phyloP scores from a whole-genome alignment of 2,888 invertebrate species.

The Nomada flava region DNA sequence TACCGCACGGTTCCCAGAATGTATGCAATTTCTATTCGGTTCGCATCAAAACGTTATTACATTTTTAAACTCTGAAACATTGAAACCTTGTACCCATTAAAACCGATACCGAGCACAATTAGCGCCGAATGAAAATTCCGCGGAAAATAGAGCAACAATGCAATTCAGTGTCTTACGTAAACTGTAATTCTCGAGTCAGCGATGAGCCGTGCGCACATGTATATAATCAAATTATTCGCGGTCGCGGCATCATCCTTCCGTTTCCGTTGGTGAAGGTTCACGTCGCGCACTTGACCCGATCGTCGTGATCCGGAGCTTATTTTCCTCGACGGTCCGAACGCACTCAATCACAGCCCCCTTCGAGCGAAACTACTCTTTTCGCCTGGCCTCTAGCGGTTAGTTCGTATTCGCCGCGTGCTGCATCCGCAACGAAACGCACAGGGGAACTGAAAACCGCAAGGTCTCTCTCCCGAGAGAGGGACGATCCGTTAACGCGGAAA shows the following conservation, averaged over 20 bases:
- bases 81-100: too few relatives aligned
- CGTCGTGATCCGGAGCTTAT: not conserved
- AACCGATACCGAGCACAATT: too few relatives aligned
- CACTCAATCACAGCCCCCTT: constrained; percentile 37
- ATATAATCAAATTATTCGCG: not conserved
- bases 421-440: constrained; percentile 55
- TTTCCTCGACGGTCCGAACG: constrained; percentile 34
- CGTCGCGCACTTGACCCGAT: constrained; percentile 13
- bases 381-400: constrained; percentile 19
- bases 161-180: too few relatives aligned
- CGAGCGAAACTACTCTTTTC: constrained; percentile 40
- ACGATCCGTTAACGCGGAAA: constrained; percentile 60
- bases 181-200: not conserved
- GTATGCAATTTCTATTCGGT: too few relatives aligned
- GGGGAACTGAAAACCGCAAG: constrained; percentile 57
- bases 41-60: too few relatives aligned
- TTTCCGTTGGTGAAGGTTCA: not conserved
- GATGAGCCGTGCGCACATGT: too few relatives aligned
- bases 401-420: constrained; percentile 39
- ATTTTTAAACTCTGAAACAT: too few relatives aligned
- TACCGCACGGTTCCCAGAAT: too few relatives aligned
- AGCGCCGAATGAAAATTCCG: too few relatives aligned
- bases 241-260: not conserved
- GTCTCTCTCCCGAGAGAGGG: constrained; percentile 48
- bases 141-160: too few relatives aligned